Conservation (phyloP, 2,113 vertebrate genomes). For the human region DNA sequence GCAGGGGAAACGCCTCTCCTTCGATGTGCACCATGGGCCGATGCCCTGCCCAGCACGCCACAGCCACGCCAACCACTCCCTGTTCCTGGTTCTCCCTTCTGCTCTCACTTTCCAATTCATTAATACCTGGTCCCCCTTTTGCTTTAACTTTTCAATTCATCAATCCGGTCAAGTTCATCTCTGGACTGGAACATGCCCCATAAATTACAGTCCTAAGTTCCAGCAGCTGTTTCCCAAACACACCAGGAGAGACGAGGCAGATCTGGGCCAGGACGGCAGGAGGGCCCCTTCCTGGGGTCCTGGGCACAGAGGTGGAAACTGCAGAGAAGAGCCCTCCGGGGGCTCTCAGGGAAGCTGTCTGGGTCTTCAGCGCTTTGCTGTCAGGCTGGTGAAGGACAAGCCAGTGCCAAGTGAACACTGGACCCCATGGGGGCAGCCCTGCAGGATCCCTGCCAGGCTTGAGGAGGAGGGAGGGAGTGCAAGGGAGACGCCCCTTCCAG, state of each 20-base stretch:
- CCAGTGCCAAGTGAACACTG: not conserved
- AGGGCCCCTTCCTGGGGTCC: not conserved
- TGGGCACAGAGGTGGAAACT: not conserved
- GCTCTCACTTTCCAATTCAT: not conserved
- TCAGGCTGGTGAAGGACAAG: not conserved
- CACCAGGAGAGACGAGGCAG: not conserved
- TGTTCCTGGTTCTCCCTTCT: not conserved
- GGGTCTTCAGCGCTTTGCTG: not conserved
- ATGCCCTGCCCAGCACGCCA: not conserved
- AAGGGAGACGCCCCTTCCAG: not conserved
- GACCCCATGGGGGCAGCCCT: not conserved
- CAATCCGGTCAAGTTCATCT: constrained; percentile 48
- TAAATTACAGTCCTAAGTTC: constrained; percentile 61
- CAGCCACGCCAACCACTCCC: not conserved
- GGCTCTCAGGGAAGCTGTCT: not conserved
- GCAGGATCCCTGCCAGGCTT: not conserved
- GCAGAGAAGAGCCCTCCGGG: no score
- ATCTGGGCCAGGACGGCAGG: not conserved
- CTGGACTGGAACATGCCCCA: not conserved
- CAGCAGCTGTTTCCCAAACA: constrained; percentile 63
- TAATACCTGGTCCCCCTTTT: constrained; percentile 38
- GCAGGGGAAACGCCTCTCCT: not conserved
- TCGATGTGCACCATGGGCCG: not conserved
- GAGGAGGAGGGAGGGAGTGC: not conserved
- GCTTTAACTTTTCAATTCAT: constrained; percentile 38